phyloP scores from a whole-genome alignment of 2,113 vertebrate species.

The Nerophis lumbriciformis region DNA sequence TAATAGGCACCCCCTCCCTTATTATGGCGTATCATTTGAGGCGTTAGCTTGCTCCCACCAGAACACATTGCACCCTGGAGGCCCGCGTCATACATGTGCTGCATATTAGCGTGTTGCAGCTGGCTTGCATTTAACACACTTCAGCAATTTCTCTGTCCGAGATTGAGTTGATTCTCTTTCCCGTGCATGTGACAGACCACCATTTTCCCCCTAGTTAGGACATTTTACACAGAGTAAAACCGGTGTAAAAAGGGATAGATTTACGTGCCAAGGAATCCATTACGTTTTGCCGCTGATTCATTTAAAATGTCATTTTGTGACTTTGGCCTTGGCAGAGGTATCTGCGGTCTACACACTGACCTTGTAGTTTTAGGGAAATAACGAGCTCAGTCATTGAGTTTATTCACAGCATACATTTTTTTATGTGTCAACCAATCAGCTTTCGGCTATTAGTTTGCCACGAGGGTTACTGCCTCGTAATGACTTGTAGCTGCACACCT shows the following conservation, averaged over 20 bases:
- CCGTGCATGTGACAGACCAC: not conserved
- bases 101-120: slow-evolving; percentile 1
- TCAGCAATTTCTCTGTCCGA: not conserved
- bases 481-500: not conserved
- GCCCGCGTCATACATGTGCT: not conserved
- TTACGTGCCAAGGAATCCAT: not conserved
- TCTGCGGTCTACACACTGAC: not conserved
- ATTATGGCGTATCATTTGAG: not conserved
- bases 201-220: slow-evolving; percentile 1
- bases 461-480: not conserved
- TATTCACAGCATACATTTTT: not conserved
- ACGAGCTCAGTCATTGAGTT: slow-evolving; percentile 2
- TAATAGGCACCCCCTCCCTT: not conserved
- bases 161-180: slow-evolving; percentile 1
- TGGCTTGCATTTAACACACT: not conserved
- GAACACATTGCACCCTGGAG: not conserved
- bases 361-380: slow-evolving; percentile 8
- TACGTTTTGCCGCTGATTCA: slow-evolving; percentile 4
- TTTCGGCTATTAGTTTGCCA: not conserved
- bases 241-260: slow-evolving; percentile 2
- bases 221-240: slow-evolving; percentile 5
- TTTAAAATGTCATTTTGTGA: slow-evolving; percentile 3
- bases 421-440: not conserved
- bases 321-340: slow-evolving; percentile 8
- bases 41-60: not conserved